These are phyloP conservation scores for Leptinotarsa peninsularis DNA, from an alignment of 2,888 invertebrate genomes.

Conservation along the genomic window DNA sequence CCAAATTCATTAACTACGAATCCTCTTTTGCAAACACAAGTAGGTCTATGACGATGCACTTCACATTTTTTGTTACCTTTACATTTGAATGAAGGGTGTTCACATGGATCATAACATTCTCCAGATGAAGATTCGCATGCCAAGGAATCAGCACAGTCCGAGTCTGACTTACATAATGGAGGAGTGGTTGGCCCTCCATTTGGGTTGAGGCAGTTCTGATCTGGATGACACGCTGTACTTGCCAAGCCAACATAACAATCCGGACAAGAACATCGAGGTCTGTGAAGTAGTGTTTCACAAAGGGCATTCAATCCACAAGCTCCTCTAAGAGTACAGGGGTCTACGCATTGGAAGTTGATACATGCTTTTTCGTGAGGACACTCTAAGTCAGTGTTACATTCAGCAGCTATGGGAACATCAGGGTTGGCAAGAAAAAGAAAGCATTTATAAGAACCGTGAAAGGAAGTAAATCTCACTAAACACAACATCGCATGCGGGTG, in stretches of 20 bases:
- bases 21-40: slow-evolving; percentile 90
- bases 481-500: slow-evolving; percentile 73
- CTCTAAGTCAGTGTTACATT: slow-evolving; percentile 91
- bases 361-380: slow-evolving; percentile 93
- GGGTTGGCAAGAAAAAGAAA: slow-evolving; percentile 70
- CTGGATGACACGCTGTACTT: slow-evolving; percentile 81
- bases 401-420: slow-evolving; percentile 66
- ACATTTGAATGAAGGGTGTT: slow-evolving; percentile 76
- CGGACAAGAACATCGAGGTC: slow-evolving; percentile 88
- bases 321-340: slow-evolving; percentile 89
- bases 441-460: slow-evolving; percentile 89
- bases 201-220: slow-evolving; percentile 80
- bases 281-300: slow-evolving; percentile 86
- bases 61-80: slow-evolving; percentile 88
- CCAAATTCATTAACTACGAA: slow-evolving; percentile 89
- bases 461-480: slow-evolving; percentile 73
- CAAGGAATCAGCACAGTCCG: slow-evolving; percentile 80
- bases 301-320: slow-evolving; percentile 91
- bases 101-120: slow-evolving; percentile 85
- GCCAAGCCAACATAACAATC: slow-evolving; percentile 90
- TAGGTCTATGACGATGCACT: slow-evolving; percentile 85
- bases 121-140: slow-evolving; percentile 79
- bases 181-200: slow-evolving; percentile 71
- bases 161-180: slow-evolving; percentile 74
- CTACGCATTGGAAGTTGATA: slow-evolving; percentile 89